Base-by-base conservation (phyloP, 2,888 invertebrate species). In the Branchinecta sandiegonensis region DNA sequence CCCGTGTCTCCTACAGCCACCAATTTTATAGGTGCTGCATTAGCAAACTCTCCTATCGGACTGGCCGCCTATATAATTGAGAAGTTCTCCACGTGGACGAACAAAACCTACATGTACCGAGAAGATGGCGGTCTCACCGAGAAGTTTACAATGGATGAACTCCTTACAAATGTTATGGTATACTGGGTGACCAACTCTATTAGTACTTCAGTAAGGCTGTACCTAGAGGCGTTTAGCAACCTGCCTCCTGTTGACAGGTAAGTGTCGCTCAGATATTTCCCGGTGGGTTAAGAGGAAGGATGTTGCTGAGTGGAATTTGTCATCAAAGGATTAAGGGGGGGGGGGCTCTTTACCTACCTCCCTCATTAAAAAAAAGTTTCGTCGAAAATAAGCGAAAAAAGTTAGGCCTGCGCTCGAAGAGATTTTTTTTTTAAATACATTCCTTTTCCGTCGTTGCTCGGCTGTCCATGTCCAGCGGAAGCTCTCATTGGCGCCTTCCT, bases 1-100 rank as follows among this genome's bases (percentile, higher is more conserved):
- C n/a, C n/a, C n/a, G n/a, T n/a, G n/a, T 37, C 37, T 4, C 37
- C 37, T 5, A 4, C 5, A 37, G 5, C 37, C 4, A 37, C 37
- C 63, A 65, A 11, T 67, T 67, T 66, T 69, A 46, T 71, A 87
- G 88, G 89, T 23, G 80, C 83, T 1, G 86, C 81, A 0, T 76
- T 93, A 48, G 79, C 82, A 17, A 87, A 90, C 73, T 87, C 89
- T 0, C 94, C 95, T 0, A 83, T 87, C 0, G 94, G 92, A 0
- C 78, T 95, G 70, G 92, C 92, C 0, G 89, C 89, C 0, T 95
- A 94, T 74, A 88, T 94, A 68, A 77, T 95, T 12, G 94, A 95
- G 74, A 94, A 94, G 77, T 93, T 91, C 79, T 85, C 86, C 12
- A 83, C 85, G 0, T 87, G 88, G 86, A 89, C 88, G 0, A 82